Evolutionary conservation across 2,888 invertebrate species (phyloP).

Genomic region (Phrixothrix hirtus): DNA sequence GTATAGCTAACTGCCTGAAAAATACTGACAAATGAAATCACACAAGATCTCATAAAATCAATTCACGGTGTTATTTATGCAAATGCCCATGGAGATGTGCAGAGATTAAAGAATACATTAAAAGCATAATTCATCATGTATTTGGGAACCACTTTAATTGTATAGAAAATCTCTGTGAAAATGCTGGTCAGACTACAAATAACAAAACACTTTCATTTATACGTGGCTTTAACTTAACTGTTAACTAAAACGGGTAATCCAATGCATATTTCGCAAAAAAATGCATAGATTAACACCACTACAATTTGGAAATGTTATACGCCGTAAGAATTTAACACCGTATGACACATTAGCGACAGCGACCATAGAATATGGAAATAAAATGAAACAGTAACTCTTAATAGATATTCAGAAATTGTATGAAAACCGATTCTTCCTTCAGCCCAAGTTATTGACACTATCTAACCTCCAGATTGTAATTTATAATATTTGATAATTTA

Average conservation of each 20-base stretch:
- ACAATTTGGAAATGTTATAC: slow-evolving; percentile 16
- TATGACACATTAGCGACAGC: slow-evolving; percentile 5
- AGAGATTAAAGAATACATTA: background rate
- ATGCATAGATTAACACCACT: slow-evolving; percentile 14
- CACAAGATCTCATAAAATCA: no score
- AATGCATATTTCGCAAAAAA: slow-evolving; percentile 6
- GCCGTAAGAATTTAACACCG: slow-evolving; percentile 5
- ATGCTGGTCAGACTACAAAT: background rate
- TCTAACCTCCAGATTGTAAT: background rate
- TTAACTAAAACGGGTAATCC: slow-evolving; percentile 2
- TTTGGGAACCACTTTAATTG: slow-evolving; percentile 1
- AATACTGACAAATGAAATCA: background rate
- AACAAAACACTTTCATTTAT: background rate
- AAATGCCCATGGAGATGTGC: background rate
- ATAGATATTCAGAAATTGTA: background rate
- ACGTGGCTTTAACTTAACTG: background rate
- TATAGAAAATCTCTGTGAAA: background rate
- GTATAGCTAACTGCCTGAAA: slow-evolving; percentile 1
- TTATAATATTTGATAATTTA: background rate
- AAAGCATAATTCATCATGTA: background rate
- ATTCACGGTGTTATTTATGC: background rate
- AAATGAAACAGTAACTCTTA: background rate
- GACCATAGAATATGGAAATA: background rate
- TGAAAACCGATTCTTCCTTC: background rate
- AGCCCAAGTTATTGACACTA: background rate